Evolutionary conservation across 2,797 vertebrate species (phyloP).

Genomic region (Pempheris klunzingeri): DNA sequence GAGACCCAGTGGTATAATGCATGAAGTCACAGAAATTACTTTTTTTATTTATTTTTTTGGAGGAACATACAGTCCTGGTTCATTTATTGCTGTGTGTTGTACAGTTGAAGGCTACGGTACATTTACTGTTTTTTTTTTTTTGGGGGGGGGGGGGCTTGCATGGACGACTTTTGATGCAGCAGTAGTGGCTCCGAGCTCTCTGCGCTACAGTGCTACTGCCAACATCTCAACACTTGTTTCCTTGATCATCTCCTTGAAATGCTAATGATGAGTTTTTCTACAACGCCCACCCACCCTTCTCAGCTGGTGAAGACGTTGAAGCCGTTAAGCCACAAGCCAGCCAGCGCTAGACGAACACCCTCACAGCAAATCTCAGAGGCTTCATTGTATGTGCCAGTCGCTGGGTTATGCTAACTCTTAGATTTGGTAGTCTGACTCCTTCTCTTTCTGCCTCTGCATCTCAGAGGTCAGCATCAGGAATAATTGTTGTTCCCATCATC

Average conservation of each 20-base stretch:
- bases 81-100: conserved; percentile 7
- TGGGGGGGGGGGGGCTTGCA: background rate
- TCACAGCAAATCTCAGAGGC: conserved; percentile 48
- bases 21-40: conserved; percentile 26
- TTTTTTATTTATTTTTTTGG: background rate
- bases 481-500: conserved; percentile 15
- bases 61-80: conserved; percentile 4
- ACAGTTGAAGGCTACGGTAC: conserved; percentile 5
- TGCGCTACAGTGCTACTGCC: conserved; percentile 24
- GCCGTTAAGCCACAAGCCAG: conserved; percentile 30
- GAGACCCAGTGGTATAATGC: conserved; percentile 20
- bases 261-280: conserved; percentile 38
- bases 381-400: conserved; percentile 36
- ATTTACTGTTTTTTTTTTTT: conserved; percentile 1
- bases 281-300: conserved; percentile 41
- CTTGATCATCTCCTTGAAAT: conserved; percentile 61
- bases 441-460: conserved; percentile 21
- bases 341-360: conserved; percentile 34
- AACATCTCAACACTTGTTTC: conserved; percentile 46
- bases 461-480: conserved; percentile 32
- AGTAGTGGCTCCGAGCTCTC: conserved; percentile 8
- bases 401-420: conserved; percentile 48
- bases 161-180: conserved; percentile 37
- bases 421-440: conserved; percentile 26
- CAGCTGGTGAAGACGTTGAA: conserved; percentile 41